A percentile compares a stretch with the other conserved stretches of the same genome.
These are phyloP conservation scores for Paradoxurus hermaphroditus DNA, from an alignment of 2,113 vertebrate genomes.

Conservation along the genomic window DNA sequence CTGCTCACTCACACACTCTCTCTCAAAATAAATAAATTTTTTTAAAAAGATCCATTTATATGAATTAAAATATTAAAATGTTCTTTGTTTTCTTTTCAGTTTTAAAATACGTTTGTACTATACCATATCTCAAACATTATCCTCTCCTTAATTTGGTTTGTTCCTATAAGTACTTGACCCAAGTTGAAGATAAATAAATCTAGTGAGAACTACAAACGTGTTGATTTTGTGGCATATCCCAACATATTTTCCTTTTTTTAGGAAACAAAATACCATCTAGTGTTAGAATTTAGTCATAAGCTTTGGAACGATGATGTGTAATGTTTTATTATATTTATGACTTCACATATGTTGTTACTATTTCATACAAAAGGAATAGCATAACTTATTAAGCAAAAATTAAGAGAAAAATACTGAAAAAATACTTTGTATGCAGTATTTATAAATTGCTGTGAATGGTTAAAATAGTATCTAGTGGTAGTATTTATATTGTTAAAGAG, in stretches of 20 bases:
- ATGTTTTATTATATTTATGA: constrained; percentile 22
- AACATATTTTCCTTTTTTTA: not conserved
- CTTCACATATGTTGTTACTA: not conserved
- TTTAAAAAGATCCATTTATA: not conserved
- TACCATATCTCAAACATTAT: not conserved
- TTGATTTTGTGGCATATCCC: not conserved
- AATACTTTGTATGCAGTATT: not conserved
- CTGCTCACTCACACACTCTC: too few relatives aligned
- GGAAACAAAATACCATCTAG: constrained; percentile 15
- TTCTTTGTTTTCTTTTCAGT: not conserved
- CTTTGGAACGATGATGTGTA: not conserved
- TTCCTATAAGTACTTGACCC: constrained; percentile 12
- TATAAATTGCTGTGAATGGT: not conserved
- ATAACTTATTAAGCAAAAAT: constrained; percentile 24
- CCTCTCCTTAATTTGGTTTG: not conserved
- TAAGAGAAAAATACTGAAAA: not conserved
- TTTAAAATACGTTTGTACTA: not conserved
- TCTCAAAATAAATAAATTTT: too few relatives aligned
- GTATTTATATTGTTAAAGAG: not conserved
- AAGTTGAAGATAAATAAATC: constrained; percentile 20
- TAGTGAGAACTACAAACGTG: not conserved
- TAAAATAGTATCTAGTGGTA: not conserved
- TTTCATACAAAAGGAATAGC: constrained; percentile 17
- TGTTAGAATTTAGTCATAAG: constrained; percentile 37
- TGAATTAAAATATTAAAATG: not conserved